Evolutionary conservation across 2,888 invertebrate species (phyloP).

Genomic region (Ctena decussata): DNA sequence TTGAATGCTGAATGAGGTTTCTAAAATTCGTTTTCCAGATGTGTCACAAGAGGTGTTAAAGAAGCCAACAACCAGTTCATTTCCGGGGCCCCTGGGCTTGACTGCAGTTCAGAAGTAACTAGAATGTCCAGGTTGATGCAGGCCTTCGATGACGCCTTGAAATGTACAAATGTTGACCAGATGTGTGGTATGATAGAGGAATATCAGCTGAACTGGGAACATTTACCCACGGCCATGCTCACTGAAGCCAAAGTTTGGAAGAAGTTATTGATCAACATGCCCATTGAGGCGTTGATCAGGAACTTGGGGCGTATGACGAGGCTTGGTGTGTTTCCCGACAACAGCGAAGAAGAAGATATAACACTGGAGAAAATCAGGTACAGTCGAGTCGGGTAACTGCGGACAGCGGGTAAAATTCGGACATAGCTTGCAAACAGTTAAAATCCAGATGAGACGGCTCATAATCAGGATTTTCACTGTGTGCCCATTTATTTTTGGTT

Average conservation of each 20-base stretch:
- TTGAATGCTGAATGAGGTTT: no score
- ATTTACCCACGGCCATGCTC: slow-evolving; percentile 90
- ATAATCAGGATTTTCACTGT: no score
- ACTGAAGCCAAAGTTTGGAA: slow-evolving; percentile 90
- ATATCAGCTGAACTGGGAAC: slow-evolving; percentile 90
- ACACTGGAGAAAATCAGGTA: neutral
- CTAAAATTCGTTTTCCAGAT: no score
- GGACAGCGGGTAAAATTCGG: no score
- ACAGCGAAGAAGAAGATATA: slow-evolving; percentile 44
- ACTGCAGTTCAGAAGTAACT: neutral
- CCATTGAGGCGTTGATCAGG: slow-evolving; percentile 86
- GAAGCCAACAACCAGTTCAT: slow-evolving; percentile 71
- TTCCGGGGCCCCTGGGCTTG: neutral
- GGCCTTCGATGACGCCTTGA: slow-evolving; percentile 76
- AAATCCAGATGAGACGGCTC: no score
- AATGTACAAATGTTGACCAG: slow-evolving; percentile 56
- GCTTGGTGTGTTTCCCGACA: slow-evolving; percentile 51
- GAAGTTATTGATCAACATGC: slow-evolving; percentile 85
- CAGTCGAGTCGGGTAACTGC: no score
- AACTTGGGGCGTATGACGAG: slow-evolving; percentile 79
- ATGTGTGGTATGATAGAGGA: slow-evolving; percentile 77
- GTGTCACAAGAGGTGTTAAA: slow-evolving; percentile 76
- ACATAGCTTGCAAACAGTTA: no score
- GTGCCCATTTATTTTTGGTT: no score
- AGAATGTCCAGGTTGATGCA: slow-evolving; percentile 72